Base-by-base conservation (phyloP, 2,113 vertebrate genomes). In the Canis aureus region DNA sequence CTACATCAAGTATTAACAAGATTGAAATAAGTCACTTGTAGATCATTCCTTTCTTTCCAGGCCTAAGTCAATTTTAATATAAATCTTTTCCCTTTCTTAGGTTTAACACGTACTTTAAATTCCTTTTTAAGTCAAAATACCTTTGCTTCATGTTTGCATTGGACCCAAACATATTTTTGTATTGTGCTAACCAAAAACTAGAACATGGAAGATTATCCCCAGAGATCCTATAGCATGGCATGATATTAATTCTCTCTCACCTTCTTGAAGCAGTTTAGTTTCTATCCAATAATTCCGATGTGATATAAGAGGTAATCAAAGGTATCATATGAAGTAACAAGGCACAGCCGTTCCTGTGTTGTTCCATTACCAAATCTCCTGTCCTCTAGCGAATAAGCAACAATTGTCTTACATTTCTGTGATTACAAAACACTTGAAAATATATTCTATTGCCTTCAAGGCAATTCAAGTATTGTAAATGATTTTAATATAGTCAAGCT, bases 351-450 rank as follows among this genome's bases (percentile, higher is more conserved):
- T 78, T 74, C 16, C 35, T 62, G 16, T 32, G 60, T 71, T 67
- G 11, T 93, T 85, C 73, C 25, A 71, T 71, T 67, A 91, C n/a
- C 95, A 79, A 95, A 62, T 64, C 22, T 19, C 25, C 73, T 83
- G 53, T 10, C 51, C 25, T 85, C 43, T 64, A 59, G 51, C 25
- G 15, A 73, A 91, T 82, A 71, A 89, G 51, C 11, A 96, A 69
- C 55, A 35, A 23, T 89, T 69, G 43, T 80, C 7, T 92, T 79
- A 59, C 5, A 80, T 19, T 57, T 79, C 53, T 87, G 35, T 87
- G 93, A 92, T 67, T 95, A 85, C 6, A 49, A 82, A 95, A 81
- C 22, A 38, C n/a, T 94, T 86, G 38, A 83, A 96, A 92, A 92
- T 90, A 51, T 43, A 74, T 87, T 57, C 60, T 78, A 19, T 87